Base-by-base conservation (phyloP, 2,797 vertebrate species). In the Coranthus polyacanthus region DNA sequence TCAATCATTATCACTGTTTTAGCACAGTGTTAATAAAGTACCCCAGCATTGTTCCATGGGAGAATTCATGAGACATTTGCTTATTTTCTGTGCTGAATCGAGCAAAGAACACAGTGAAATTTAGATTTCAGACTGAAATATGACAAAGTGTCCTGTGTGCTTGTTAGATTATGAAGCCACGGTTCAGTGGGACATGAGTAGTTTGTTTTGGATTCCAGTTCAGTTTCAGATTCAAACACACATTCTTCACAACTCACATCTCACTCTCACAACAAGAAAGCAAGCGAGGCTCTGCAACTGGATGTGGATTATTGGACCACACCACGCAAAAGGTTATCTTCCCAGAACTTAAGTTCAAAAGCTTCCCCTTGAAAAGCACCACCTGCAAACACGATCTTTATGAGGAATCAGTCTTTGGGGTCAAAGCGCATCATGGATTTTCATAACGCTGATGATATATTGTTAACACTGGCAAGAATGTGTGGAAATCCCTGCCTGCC, bases 191-290 rank as follows among this genome's bases (percentile, higher is more conserved):
- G 50, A 63, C 21, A 16, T 20, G 37, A 53, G n/a, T n/a, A 24
- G 63, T 76, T 78, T 75, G 56, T 65, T 79, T 77, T 75, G 68
- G 67, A 78, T 68, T 66, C 44, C 43, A 12, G n/a, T 60, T 6
- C 18, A 0, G 36, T 60, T 62, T 70, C 49, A 53, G 45, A 70
- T 52, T 46, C 67, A 68, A 73, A 68, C 56, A 59, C 56, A 59
- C 45, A 77, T 75, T 29, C 49, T 46, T 75, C 80, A 87, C 63
- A 62, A 38, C 71, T 58, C 57, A 4, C 68, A n/a, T 63, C 55
- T 7, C 4, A 41, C n/a, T 3, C n/a, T 82, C 72, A 65, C 57
- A 57, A 51, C 52, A 32, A 47, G 26, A 68, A 62, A 75, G 22
- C 63, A 81, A 84, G n/a, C 34, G 64, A 42, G 6, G 34, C 9